Conservation (phyloP, 2,113 vertebrate genomes). For the Alectura lathami region DNA sequence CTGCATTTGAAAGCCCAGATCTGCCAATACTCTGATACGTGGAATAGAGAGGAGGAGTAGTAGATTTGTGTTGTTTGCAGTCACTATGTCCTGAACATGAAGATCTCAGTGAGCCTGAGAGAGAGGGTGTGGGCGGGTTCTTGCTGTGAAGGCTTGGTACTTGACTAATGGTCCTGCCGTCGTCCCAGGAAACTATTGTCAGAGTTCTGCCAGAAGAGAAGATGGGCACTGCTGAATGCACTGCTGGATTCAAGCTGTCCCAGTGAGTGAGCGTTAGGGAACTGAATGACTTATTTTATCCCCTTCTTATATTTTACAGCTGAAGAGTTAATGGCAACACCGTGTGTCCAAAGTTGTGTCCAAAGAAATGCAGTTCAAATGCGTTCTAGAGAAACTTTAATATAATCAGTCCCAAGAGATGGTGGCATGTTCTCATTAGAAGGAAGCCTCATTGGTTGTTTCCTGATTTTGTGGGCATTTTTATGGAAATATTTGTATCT, state of each 20-base stretch:
- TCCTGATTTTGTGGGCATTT: not conserved
- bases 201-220: not conserved
- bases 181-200: not conserved
- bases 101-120: not conserved
- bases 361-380: not conserved
- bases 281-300: not conserved
- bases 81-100: not conserved
- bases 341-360: too few relatives aligned
- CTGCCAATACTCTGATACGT: not conserved
- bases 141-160: not conserved
- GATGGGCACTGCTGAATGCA: not conserved
- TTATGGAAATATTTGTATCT: not conserved
- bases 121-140: not conserved
- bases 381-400: not conserved
- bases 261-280: not conserved
- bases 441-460: not conserved
- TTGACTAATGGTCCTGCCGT: not conserved
- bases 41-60: not conserved
- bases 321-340: not conserved
- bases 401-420: not conserved
- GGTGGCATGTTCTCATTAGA: not conserved
- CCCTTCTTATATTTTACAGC: not conserved
- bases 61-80: not conserved
- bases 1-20: not conserved
- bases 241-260: not conserved